phyloP scores from a whole-genome alignment of 1,140 invertebrate species.

The Lanistes nyassanus region DNA sequence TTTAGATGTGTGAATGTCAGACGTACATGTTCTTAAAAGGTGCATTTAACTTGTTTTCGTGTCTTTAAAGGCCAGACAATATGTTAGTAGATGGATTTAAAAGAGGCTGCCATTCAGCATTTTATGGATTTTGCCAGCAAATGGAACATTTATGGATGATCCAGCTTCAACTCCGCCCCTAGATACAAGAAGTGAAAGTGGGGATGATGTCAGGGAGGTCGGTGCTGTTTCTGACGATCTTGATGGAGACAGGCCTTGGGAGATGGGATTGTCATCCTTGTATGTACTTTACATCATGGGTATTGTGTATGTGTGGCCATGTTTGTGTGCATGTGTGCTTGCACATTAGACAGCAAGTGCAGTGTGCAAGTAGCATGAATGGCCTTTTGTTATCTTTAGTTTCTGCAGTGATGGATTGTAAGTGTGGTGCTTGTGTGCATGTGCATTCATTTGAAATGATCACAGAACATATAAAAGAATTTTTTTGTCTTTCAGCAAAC shows the following conservation, averaged over 20 bases:
- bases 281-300: slow-evolving; percentile 18
- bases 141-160: slow-evolving; percentile 12
- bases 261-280: slow-evolving; percentile 32
- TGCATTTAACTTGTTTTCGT: too few relatives aligned
- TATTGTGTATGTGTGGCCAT: too few relatives aligned
- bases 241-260: slow-evolving; percentile 49
- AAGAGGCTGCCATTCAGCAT: too few relatives aligned
- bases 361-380: not conserved
- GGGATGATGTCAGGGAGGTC: not conserved
- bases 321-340: too few relatives aligned
- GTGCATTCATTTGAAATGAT: not conserved
- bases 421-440: not conserved
- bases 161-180: slow-evolving; percentile 6
- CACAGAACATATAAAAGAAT: not conserved
- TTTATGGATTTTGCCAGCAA: too few relatives aligned
- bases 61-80: too few relatives aligned
- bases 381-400: not conserved
- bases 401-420: not conserved
- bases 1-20: not conserved
- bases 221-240: slow-evolving; percentile 34
- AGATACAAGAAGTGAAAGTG: not conserved
- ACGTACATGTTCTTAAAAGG: too few relatives aligned
- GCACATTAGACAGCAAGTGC: too few relatives aligned
- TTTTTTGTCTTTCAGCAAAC: slow-evolving; percentile 39
- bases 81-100: too few relatives aligned